phyloP scores from a whole-genome alignment of 2,888 invertebrate genomes.

The Chesias legatella region DNA sequence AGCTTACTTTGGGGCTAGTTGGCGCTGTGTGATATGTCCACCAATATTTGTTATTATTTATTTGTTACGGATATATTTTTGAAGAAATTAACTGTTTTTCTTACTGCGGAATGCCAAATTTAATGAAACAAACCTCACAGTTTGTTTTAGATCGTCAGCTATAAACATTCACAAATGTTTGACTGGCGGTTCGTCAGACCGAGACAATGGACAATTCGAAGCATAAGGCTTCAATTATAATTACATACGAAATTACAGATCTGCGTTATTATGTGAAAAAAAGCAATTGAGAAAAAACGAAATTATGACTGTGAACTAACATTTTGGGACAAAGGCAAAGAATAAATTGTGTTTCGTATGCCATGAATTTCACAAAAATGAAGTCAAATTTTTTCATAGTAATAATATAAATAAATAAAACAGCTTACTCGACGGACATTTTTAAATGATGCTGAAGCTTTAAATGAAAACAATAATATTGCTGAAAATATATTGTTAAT shows the following conservation, averaged over 20 bases:
- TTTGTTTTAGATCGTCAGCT: constrained; percentile 28
- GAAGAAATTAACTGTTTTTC: not conserved
- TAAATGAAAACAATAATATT: too few relatives aligned
- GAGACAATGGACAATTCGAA: constrained; percentile 44
- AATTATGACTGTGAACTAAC: constrained; percentile 5
- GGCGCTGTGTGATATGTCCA: too few relatives aligned
- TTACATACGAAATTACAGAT: constrained; percentile 25
- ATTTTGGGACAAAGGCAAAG: not conserved
- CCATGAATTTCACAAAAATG: too few relatives aligned
- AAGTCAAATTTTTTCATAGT: too few relatives aligned
- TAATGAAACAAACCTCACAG: constrained; percentile 21
- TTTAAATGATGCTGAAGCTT: too few relatives aligned
- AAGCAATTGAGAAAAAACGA: constrained; percentile 2
- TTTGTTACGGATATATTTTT: too few relatives aligned
- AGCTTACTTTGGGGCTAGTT: too few relatives aligned
- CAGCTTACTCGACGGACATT: too few relatives aligned
- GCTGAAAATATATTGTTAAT: too few relatives aligned
- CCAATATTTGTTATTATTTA: too few relatives aligned
- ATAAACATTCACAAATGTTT: constrained; percentile 32
- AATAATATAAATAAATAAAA: too few relatives aligned
- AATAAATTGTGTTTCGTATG: not conserved
- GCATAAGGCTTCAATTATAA: constrained; percentile 23
- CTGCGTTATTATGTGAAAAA: constrained; percentile 31
- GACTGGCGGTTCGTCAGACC: constrained; percentile 17
- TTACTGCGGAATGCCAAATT: constrained; percentile 12